Evolutionary conservation across 2,113 vertebrate species (phyloP).

Genomic region (Forbesichthys agassizii): DNA sequence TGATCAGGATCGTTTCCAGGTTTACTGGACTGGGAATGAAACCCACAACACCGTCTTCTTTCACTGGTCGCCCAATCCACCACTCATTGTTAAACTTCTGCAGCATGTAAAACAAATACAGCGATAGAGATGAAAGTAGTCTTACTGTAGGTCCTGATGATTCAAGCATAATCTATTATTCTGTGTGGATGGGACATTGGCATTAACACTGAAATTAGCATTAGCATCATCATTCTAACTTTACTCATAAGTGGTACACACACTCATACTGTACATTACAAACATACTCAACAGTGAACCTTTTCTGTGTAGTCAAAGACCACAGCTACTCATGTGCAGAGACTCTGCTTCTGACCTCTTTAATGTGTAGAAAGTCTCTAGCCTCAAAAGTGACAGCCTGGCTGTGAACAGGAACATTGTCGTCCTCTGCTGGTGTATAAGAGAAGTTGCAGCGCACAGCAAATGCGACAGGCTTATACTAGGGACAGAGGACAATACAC

Average conservation of each 20-base stretch:
- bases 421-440: conserved; percentile 93
- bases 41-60: conserved; percentile 97
- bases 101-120: neutral
- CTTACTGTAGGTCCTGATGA: neutral
- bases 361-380: conserved; percentile 97
- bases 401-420: conserved; percentile 92
- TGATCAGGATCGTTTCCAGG: conserved; percentile 95
- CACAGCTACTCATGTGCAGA: neutral
- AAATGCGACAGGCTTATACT: conserved; percentile 96
- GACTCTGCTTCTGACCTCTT: conserved; percentile 85
- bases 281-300: no score
- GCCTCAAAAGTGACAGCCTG: conserved; percentile 95
- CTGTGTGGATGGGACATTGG: no score
- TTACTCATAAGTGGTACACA: no score
- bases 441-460: conserved; percentile 98
- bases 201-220: no score
- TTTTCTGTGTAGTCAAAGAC: no score
- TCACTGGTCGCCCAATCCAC: conserved; percentile 97
- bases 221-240: no score
- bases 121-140: neutral
- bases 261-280: no score
- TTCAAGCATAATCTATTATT: no score
- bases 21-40: conserved; percentile 98
- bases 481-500: conserved; percentile 42
- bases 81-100: conserved; percentile 99